Evolutionary conservation across 2,888 invertebrate genomes (phyloP), one percentile per base, ranked within the genome.

Genomic region (Eristalis intricaria): DNA sequence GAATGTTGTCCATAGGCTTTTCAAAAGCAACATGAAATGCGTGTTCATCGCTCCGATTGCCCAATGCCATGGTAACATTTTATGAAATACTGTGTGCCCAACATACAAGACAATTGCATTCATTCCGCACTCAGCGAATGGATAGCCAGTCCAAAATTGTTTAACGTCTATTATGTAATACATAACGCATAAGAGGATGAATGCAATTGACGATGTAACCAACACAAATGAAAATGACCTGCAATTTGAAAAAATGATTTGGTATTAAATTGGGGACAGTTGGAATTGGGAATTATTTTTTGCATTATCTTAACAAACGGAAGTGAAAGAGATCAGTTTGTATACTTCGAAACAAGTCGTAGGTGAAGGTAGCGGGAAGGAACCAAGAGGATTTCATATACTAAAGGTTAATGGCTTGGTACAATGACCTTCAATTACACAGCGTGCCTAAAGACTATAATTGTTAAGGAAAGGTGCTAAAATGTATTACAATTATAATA

Each of bases 21-120:
- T 96, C 0, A 96, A 91, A 4, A 98, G 93, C 4, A 94, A 94
- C 78, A 96, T 91, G 60, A 96, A 95, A 90, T 97, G 97, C 1
- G 96, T 96, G 82, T 95, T 94, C 96, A 96, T 96, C 0, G 93
- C 89, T 0, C 95, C 95, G 26, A 95, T 93, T 1, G 93, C 93
- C 97, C 97, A 98, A 90, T 96, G 96, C 93, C 97, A 97, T 0
- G 98, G 98, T 91, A 98, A 96, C 91, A 96, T 94, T 89, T 90
- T 91, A 83, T 95, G 95, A 89, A 96, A 95, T 2, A 98, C 91
- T 23, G 95, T 95, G 91, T 98, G 98, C 0, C 98, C 98, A 13
- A 97, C 94, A 92, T 98, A 99, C 90, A 99, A 94, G 1, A 97
- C 94, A 76, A 98, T 97, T 26, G 98, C 96, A 93, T 99, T 99